Percentiles rank a stretch among this genome's conserved stretches.
phyloP scores from a whole-genome alignment of 2,113 vertebrate genomes.

The Hypocryptadius cinnamomeus region DNA sequence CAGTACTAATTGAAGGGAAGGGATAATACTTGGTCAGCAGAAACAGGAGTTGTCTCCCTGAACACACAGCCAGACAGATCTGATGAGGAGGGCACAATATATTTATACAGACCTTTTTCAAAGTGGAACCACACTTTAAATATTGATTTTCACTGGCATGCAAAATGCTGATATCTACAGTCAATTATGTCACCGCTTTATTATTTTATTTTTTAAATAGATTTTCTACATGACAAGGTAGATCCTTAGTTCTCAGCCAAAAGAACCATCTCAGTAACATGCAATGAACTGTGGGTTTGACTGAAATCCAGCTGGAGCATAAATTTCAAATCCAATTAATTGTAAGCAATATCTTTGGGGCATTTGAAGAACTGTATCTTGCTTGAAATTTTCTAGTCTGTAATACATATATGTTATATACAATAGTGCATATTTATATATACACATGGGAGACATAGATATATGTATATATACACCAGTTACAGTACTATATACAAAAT shows the following conservation, averaged over 20 bases:
- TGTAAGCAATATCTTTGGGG: slow-evolving; percentile 42
- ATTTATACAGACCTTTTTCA: slow-evolving; percentile 13
- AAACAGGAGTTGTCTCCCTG: not conserved
- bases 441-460: not conserved
- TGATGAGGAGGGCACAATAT: not conserved
- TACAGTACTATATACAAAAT: not conserved
- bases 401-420: not conserved
- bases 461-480: not conserved
- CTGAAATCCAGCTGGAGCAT: slow-evolving; percentile 38
- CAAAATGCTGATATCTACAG: slow-evolving; percentile 38
- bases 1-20: not conserved
- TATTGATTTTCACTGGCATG: slow-evolving; percentile 36
- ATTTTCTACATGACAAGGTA: slow-evolving; percentile 30
- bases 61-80: not conserved
- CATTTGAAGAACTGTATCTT: slow-evolving; percentile 1
- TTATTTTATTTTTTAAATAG: slow-evolving; percentile 57
- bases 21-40: slow-evolving; percentile 31
- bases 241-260: slow-evolving; percentile 42
- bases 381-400: slow-evolving; percentile 10
- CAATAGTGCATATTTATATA: slow-evolving; percentile 12
- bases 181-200: slow-evolving; percentile 7
- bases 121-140: slow-evolving; percentile 25
- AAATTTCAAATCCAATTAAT: slow-evolving; percentile 47
- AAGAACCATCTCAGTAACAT: slow-evolving; percentile 54
- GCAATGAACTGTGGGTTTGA: slow-evolving; percentile 46